A percentile compares a stretch with the other conserved stretches of the same genome.
phyloP scores from a whole-genome alignment of 1,140 invertebrate species.

The Drosophila albomicans region DNA sequence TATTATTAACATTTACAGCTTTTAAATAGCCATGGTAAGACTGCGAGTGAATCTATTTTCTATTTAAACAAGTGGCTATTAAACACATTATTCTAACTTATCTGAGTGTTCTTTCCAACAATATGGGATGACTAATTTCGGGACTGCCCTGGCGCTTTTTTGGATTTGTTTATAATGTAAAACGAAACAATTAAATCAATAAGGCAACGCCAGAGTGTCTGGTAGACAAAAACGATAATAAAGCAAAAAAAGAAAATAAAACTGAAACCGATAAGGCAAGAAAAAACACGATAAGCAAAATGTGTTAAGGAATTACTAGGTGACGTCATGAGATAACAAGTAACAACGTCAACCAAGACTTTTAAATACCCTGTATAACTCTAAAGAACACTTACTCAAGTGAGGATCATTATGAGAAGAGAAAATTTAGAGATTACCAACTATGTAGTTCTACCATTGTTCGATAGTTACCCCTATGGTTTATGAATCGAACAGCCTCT shows the following conservation, averaged over 20 bases:
- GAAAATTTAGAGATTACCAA: too few species aligned
- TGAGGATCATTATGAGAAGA: too few species aligned
- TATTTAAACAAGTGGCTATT: too few species aligned
- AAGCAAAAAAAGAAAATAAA: slow-evolving; percentile 19
- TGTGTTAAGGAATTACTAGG: slow-evolving; percentile 37
- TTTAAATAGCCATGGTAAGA: too few species aligned
- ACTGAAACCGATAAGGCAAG: slow-evolving; percentile 23
- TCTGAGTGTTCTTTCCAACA: neutral
- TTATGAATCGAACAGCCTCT: too few species aligned
- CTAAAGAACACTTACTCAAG: too few species aligned
- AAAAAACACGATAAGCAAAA: slow-evolving; percentile 40
- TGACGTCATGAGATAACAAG: slow-evolving; percentile 69
- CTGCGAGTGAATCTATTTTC: too few species aligned
- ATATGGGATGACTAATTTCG: neutral
- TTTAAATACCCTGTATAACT: slow-evolving; percentile 8
- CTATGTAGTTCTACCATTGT: too few species aligned
- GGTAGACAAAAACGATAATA: slow-evolving; percentile 6
- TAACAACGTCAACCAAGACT: neutral
- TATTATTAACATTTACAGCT: too few species aligned
- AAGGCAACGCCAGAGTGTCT: slow-evolving; percentile 50
- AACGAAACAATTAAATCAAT: slow-evolving; percentile 23
- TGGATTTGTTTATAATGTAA: neutral
- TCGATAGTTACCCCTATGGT: too few species aligned
- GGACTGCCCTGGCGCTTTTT: slow-evolving; percentile 1
- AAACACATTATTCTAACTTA: neutral